phyloP scores from a whole-genome alignment of 2,797 vertebrate species.

The Alectoris magna region DNA sequence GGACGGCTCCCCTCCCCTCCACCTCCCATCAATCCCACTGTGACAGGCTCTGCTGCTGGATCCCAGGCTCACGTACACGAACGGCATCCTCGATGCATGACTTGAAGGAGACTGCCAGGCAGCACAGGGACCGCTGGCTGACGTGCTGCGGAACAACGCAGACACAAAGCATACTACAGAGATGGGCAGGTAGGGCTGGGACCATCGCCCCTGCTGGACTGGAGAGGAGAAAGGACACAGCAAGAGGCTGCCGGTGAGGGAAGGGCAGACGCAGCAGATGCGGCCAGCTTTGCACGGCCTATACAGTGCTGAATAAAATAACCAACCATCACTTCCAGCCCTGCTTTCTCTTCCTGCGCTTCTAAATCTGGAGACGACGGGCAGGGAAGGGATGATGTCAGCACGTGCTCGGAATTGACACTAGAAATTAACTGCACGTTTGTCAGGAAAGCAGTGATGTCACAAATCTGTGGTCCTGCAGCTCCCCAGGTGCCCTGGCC shows the following conservation, averaged over 20 bases:
- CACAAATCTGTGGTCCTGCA: background rate
- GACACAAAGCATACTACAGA: background rate
- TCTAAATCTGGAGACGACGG: background rate
- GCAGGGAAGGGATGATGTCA: background rate
- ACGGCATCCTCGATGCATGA: background rate
- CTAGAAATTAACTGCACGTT: background rate
- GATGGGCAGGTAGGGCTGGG: background rate
- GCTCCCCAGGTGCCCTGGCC: background rate
- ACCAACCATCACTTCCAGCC: background rate
- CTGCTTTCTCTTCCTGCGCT: background rate
- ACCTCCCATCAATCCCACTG: conserved; percentile 57
- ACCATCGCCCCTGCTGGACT: background rate
- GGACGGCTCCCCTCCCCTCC: conserved; percentile 74
- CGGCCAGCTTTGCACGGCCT: background rate
- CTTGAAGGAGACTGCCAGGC: background rate
- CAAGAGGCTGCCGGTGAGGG: background rate
- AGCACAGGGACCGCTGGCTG: background rate
- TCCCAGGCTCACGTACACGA: background rate
- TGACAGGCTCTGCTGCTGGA: conserved; percentile 45
- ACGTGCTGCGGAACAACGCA: background rate
- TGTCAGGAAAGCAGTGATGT: background rate
- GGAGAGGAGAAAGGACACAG: background rate
- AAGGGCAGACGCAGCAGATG: background rate
- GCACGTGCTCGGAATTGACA: background rate
- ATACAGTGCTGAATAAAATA: background rate